phyloP scores from a whole-genome alignment of 2,888 invertebrate genomes.

The Nomada hirtipes region DNA sequence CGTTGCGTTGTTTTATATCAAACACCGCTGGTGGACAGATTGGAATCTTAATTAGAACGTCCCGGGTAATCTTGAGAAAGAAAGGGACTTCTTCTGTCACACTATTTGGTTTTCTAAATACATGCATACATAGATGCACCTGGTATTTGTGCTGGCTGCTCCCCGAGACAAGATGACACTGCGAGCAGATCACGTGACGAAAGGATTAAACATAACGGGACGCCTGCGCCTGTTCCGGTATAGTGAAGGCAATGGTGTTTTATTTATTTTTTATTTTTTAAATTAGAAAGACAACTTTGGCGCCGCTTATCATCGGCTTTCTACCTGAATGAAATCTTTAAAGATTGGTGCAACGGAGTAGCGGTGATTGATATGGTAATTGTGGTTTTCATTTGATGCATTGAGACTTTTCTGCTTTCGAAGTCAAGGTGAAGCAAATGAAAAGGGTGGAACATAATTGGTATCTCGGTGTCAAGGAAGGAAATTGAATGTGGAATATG shows the following conservation, averaged over 20 bases:
- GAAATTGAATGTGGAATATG: neutral
- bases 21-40: constrained; percentile 23
- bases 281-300: neutral
- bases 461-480: constrained; percentile 3
- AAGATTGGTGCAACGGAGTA: too few relatives aligned
- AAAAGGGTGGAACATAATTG: neutral
- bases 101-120: too few relatives aligned
- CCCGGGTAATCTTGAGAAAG: constrained; percentile 16
- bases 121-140: too few relatives aligned
- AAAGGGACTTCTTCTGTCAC: neutral
- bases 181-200: constrained; percentile 38
- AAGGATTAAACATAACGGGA: constrained; percentile 34
- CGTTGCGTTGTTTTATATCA: constrained; percentile 50
- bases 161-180: neutral
- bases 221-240: constrained; percentile 34
- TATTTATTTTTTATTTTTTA: neutral
- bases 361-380: too few relatives aligned
- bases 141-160: too few relatives aligned
- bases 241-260: neutral
- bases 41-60: constrained; percentile 69
- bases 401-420: too few relatives aligned
- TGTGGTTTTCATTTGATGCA: too few relatives aligned
- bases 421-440: too few relatives aligned
- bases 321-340: too few relatives aligned
- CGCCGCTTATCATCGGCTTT: too few relatives aligned